Conservation (phyloP, 2,113 vertebrate genomes). For the Budorcas taxicolor region DNA sequence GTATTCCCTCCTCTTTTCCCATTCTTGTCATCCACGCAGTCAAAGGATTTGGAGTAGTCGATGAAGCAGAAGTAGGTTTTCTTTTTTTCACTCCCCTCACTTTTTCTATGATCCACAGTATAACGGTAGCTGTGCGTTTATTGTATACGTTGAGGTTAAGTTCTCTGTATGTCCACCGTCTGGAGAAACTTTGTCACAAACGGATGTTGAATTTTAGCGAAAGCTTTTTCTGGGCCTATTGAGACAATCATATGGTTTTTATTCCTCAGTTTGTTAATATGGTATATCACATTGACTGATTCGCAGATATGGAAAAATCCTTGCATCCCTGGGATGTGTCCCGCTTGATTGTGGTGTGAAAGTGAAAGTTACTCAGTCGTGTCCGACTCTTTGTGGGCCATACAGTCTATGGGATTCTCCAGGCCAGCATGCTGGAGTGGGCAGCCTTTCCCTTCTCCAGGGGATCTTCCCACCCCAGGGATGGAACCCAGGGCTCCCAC, state of each 20-base stretch:
- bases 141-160: neutral
- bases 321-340: neutral
- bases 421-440: neutral
- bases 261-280: neutral
- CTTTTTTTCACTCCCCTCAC: neutral
- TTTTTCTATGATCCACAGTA: neutral
- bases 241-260: neutral
- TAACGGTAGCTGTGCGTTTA: neutral
- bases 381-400: neutral
- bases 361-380: neutral
- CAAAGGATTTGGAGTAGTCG: neutral
- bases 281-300: neutral
- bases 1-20: neutral
- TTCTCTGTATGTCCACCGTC: neutral
- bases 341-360: neutral
- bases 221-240: neutral
- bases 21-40: neutral
- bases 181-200: neutral
- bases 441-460: neutral
- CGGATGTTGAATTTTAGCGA: neutral
- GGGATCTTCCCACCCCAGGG: neutral
- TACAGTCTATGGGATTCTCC: neutral
- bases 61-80: neutral
- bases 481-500: fast-evolving
- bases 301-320: neutral